Percentiles rank a stretch among this genome's conserved stretches.
Conservation (phyloP, 2,113 vertebrate species). For the Barbus barbus region DNA sequence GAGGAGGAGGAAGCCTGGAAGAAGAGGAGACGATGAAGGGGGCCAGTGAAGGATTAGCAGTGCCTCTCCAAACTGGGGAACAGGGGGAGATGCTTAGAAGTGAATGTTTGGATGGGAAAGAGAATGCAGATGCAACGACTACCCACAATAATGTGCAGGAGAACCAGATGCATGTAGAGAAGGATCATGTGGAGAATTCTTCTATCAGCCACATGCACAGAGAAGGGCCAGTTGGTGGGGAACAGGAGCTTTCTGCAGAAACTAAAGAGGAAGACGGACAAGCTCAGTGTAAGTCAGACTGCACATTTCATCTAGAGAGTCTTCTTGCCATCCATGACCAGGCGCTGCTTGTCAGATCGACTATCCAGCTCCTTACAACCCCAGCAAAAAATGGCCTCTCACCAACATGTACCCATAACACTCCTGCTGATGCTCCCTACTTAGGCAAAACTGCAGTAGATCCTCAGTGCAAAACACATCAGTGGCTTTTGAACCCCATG, state of each 20-base stretch:
- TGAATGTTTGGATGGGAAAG: conserved; percentile 74
- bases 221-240: conserved; percentile 69
- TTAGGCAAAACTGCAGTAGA: conserved; percentile 64
- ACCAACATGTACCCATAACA: conserved; percentile 30
- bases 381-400: conserved; percentile 67
- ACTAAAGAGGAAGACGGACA: neutral
- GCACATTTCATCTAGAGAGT: conserved; percentile 67
- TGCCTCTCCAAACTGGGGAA: conserved; percentile 21
- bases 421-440: conserved; percentile 25
- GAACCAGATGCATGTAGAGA: conserved; percentile 72
- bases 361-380: conserved; percentile 83
- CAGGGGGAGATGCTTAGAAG: conserved; percentile 52
- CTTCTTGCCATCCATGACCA: conserved; percentile 86
- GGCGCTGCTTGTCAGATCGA: conserved; percentile 81
- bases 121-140: conserved; percentile 80
- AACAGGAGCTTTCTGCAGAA: conserved; percentile 64
- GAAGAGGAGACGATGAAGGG: conserved; percentile 75
- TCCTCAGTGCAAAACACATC: conserved; percentile 68
- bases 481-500: conserved; percentile 57
- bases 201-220: conserved; percentile 64
- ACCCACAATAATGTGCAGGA: conserved; percentile 68
- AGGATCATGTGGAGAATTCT: conserved; percentile 6
- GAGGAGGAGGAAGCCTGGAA: conserved; percentile 68
- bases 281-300: neutral
- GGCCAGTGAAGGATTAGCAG: conserved; percentile 40